Evolutionary conservation across 2,113 vertebrate species (phyloP), one percentile per base, ranked within the genome.

Genomic region (Cebidichthys violaceus): DNA sequence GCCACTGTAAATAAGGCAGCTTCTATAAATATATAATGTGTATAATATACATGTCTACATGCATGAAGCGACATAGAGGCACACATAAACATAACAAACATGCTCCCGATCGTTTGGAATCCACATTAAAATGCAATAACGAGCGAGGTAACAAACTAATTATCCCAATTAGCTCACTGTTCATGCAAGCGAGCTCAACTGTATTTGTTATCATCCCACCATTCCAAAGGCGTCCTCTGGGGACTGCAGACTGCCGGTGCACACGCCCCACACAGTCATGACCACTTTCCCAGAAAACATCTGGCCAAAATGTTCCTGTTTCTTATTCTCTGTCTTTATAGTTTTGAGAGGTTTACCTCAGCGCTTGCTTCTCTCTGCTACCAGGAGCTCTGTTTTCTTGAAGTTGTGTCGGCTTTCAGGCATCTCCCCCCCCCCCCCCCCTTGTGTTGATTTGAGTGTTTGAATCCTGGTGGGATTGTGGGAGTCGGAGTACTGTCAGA

Each of bases 401-500:
- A 89, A 78, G 85, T 80, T 43, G 81, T 33, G 77, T 75, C 6
- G 50, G 61, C 87, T 89, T 90, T 75, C 78, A 85, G 88, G 86
- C 77, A 39, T 75, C 55, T 8, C 14, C 59, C 18, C 60, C 57
- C n/a, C n/a, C 55, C 3, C 14, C 59, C 18, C 60, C 77, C 50
- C 70, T 33, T 27, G 75, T 89, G 79, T 93, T 90, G 91, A 77
- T 90, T 79, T 77, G 80, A 90, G 87, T 75, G 85, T 92, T 91
- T 92, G 92, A 90, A 90, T 90, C 93, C 90, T 91, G 80, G 90
- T 62, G 88, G 93, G 82, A 91, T 92, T 90, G 86, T 85, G 85
- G 89, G 86, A 90, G 85, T 95, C 95, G 94, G 96, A 97, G 96
- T 96, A 95, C 96, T 97, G 97, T 97, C 97, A 96, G 95, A 92